A percentile compares a stretch with the other conserved stretches of the same genome.
These are phyloP conservation scores for Temnothorax nylanderi DNA, from an alignment of 1,140 invertebrate species.

Conservation along the genomic window DNA sequence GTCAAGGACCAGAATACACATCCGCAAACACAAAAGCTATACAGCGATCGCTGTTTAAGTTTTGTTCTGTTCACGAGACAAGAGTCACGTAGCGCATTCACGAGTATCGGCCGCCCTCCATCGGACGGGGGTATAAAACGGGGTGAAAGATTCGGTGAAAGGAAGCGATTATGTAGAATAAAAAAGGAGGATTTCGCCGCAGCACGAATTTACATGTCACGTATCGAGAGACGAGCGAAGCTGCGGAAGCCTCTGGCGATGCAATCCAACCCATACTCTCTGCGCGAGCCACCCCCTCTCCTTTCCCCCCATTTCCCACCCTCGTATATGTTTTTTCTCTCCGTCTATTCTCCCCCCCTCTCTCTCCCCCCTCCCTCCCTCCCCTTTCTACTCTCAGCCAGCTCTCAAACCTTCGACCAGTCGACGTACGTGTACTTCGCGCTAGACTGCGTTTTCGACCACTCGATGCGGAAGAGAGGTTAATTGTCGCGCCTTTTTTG, in stretches of 20 bases:
- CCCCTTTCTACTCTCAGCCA: neutral
- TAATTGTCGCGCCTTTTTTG: constrained; percentile 72
- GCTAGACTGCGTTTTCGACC: constrained; percentile 66
- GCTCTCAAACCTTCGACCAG: constrained; percentile 19
- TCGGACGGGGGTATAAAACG: constrained; percentile 15
- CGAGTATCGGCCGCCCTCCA: constrained; percentile 16
- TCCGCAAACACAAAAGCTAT: constrained; percentile 3
- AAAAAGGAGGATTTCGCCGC: constrained; percentile 47
- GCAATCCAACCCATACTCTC: constrained; percentile 39
- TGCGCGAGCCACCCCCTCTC: constrained; percentile 1
- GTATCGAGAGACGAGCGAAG: constrained; percentile 62
- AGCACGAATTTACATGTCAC: constrained; percentile 68
- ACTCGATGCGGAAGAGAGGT: constrained; percentile 69
- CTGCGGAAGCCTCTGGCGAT: constrained; percentile 53
- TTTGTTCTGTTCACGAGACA: constrained; percentile 35
- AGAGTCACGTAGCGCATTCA: constrained; percentile 52
- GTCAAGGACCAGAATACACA: constrained; percentile 15
- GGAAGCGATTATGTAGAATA: constrained; percentile 53
- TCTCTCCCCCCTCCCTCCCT: neutral
- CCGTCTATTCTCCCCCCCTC: neutral
- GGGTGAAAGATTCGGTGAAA: constrained; percentile 5
- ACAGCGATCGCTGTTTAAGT: constrained; percentile 48
- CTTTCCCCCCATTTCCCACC: neutral
- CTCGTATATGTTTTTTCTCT: neutral
- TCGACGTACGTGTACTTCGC: constrained; percentile 69